Base-by-base conservation (phyloP, 2,888 invertebrate species). In the Pollenia griseotomentosa region DNA sequence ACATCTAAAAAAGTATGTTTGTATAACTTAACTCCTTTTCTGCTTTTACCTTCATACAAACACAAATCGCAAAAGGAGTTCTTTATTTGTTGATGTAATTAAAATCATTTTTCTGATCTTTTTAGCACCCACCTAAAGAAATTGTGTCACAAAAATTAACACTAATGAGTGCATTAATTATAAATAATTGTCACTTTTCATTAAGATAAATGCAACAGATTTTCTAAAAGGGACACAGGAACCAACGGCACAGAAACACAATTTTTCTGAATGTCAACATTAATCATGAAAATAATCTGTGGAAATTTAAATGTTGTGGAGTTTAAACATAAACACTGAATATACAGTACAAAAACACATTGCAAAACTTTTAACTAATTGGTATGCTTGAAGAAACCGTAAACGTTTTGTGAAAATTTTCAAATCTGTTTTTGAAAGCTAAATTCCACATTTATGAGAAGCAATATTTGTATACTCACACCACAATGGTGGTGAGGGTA, bases 121-220 rank as follows among this genome's bases (percentile, higher is more conserved):
- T 44, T 6, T 6, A 33, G 33, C 9, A 57, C 2, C 44, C 59
- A 66, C 63, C 19, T 46, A 42, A 59, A 59, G 73, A 66, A 83
- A 73, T 16, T 51, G 46, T 59, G 78, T 53, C 73, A 73, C 14
- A 74, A 70, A 40, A 84, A 79, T 68, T 79, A 79, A 68, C 66
- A 44, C 61, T 78, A 79, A 79, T 84, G 66, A 61, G 66, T 53
- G 55, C 53, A 68, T 84, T 84, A 68, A 84, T 84, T 73, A 84
- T 48, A 79, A 44, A 57, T 68, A 33, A 74, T 51, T 70, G 48
- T 74, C 59, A 66, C 48, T 51, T 82, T 74, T 82, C 42, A 48
- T 74, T 59, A 68, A 65, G 55, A 48, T 12, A 55, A 33, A 73
- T 51, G 53, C 23, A 68, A 48, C 48, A 33, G 48, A 40, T 46